Base-by-base conservation (phyloP, 2,888 invertebrate species). In the Salpingus planirostris region DNA sequence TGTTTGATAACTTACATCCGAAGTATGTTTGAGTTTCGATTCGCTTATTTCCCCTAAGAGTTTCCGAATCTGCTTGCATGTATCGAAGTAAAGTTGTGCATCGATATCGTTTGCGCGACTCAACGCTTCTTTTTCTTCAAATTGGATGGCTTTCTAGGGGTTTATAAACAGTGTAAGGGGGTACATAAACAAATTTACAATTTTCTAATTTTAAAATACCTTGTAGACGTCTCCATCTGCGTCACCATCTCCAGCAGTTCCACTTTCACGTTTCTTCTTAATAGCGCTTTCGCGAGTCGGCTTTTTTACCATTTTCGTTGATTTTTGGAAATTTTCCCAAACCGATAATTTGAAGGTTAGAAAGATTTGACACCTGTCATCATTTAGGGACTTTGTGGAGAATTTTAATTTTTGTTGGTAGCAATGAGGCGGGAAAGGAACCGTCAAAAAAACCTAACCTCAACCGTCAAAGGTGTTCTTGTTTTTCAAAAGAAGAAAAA, bases 81-180 rank as follows among this genome's bases (percentile, higher is more conserved):
- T 76, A 36, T 75, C 70, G 45, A 74, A 71, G 53, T 81, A 86
- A 12, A 76, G 65, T 39, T 66, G 60, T 2, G 80, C 74, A 65
- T 88, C 87, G 44, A 72, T 70, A 29, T 78, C 75, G 1, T 80
- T 73, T 23, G 77, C 70, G 24, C 85, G 66, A 29, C 68, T 62
- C 29, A 71, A 65, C 1, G 85, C 80, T 65, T 85, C 85, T 13
- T 75, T 69, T 57, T 86, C 86, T 61, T 88, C 88, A 51, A 74
- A 77, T 37, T 73, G 72, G 15, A 80, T 75, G 13, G 79, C 78
- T 56, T 71, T 73, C 83, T 83, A 27, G 8, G 25, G 15, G 10
- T 7, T 21, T 11, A n/a, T 15, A 22, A 7, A 12, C n/a, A 12
- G 3, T 13, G 5, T 24, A 11, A n/a, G 11, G 11, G 15, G n/a